A percentile compares a stretch with the other conserved stretches of the same genome.
Conservation (phyloP, 1,140 invertebrate species). For the Pseudomyrmex sp. region DNA sequence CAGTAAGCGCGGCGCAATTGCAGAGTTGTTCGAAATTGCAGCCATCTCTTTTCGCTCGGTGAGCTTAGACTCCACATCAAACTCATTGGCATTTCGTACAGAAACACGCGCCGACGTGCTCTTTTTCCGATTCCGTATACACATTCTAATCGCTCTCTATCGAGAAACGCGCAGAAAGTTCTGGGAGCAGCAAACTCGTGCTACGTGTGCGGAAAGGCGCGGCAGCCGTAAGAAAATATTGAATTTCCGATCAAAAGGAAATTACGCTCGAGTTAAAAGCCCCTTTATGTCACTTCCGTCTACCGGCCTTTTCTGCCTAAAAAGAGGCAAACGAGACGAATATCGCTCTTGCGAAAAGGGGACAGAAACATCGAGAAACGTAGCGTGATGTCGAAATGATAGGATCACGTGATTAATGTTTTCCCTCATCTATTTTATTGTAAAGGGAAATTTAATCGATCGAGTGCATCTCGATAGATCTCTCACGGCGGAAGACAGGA, state of each 20-base stretch:
- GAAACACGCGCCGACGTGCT: slow-evolving; percentile 20
- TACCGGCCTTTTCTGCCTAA: slow-evolving; percentile 40
- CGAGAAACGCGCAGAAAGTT: slow-evolving; percentile 54
- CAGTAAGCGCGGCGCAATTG: neutral
- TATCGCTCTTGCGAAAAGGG: slow-evolving; percentile 22
- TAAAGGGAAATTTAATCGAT: slow-evolving; percentile 46
- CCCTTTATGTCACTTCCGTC: slow-evolving; percentile 57
- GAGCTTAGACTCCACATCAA: slow-evolving; percentile 32
- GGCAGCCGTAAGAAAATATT: slow-evolving; percentile 68
- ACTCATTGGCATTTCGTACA: slow-evolving; percentile 51
- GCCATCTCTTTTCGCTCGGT: neutral
- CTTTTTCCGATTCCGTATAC: slow-evolving; percentile 48
- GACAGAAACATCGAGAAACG: slow-evolving; percentile 55
- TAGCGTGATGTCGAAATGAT: slow-evolving; percentile 58
- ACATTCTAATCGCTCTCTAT: slow-evolving; percentile 54
- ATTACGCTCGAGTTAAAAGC: slow-evolving; percentile 73
- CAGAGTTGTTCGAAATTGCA: neutral
- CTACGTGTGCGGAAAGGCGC: slow-evolving; percentile 53
- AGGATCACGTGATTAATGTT: slow-evolving; percentile 58
- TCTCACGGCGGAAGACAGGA: slow-evolving; percentile 27
- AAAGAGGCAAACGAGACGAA: slow-evolving; percentile 40
- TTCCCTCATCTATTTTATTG: slow-evolving; percentile 48
- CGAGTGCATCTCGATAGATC: neutral
- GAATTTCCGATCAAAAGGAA: slow-evolving; percentile 75
- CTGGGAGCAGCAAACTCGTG: slow-evolving; percentile 51